Percentiles rank a stretch among this genome's conserved stretches.
Evolutionary conservation across 2,113 vertebrate genomes (phyloP).

Genomic region (Bubo scandiacus): DNA sequence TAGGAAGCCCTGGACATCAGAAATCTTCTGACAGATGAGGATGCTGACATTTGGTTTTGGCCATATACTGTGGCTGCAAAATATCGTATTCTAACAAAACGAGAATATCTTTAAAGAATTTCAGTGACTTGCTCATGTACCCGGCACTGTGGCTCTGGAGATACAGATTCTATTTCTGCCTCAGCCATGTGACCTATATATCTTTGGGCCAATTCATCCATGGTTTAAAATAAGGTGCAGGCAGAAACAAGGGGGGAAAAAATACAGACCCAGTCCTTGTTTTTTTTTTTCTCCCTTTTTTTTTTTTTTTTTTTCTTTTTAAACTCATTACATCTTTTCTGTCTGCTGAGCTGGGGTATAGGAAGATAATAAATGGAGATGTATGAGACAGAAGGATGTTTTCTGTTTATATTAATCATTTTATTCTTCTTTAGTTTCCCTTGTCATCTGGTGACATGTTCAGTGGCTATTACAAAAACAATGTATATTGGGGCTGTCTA

Average conservation of each 20-base stretch:
- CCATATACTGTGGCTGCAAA: background rate
- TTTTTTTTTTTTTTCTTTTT: background rate
- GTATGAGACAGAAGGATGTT: background rate
- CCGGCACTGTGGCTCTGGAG: background rate
- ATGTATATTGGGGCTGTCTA: background rate
- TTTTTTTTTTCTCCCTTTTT: too few relatives aligned
- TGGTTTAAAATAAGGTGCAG: background rate
- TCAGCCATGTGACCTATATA: background rate
- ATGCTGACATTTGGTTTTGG: background rate
- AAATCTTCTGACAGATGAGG: background rate
- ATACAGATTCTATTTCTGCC: conserved; percentile 32
- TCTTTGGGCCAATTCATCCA: conserved; percentile 21
- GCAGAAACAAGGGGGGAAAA: background rate
- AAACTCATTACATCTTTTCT: background rate
- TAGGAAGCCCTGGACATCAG: background rate
- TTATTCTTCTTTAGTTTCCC: background rate
- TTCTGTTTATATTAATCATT: background rate
- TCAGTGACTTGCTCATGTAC: background rate
- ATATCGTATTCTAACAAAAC: background rate
- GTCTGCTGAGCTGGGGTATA: background rate
- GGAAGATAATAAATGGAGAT: background rate
- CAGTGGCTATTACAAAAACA: background rate
- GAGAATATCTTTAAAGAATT: background rate
- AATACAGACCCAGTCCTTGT: background rate
- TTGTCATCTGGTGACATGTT: background rate